Percentiles rank a stretch among this genome's conserved stretches.
phyloP scores from a whole-genome alignment of 2,113 vertebrate genomes.

The Ptyas mucosa region DNA sequence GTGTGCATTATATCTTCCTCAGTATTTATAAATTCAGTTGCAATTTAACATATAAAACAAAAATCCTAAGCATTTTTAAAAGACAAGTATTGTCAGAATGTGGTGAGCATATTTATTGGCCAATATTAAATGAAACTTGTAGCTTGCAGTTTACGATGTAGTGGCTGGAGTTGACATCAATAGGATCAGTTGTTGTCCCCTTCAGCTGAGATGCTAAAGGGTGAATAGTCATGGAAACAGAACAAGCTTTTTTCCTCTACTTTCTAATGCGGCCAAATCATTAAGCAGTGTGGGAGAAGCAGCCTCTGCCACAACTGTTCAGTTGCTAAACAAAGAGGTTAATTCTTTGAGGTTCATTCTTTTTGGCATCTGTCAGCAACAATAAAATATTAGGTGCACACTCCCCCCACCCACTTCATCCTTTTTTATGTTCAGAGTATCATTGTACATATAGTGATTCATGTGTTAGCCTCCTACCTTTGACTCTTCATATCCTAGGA shows the following conservation, averaged over 20 bases:
- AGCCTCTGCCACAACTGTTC: conserved; percentile 23
- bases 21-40: background rate
- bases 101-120: background rate
- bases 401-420: background rate
- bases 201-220: conserved; percentile 6
- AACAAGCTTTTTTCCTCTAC: background rate
- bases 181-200: background rate
- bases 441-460: background rate
- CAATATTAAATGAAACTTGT: background rate
- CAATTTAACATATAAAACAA: background rate
- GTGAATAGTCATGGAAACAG: conserved; percentile 27
- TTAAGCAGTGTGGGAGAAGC: background rate
- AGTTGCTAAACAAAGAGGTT: conserved; percentile 19
- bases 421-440: conserved; percentile 19
- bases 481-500: background rate
- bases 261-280: conserved; percentile 12
- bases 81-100: background rate
- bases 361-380: background rate
- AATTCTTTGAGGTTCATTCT: background rate
- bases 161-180: background rate
- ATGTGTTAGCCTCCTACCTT: background rate
- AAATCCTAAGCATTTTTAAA: background rate
- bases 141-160: background rate
- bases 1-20: fast-evolving
- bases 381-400: conserved; percentile 14